Evolutionary conservation across 2,113 vertebrate genomes (phyloP).

Genomic region (Dascyllus trimaculatus): DNA sequence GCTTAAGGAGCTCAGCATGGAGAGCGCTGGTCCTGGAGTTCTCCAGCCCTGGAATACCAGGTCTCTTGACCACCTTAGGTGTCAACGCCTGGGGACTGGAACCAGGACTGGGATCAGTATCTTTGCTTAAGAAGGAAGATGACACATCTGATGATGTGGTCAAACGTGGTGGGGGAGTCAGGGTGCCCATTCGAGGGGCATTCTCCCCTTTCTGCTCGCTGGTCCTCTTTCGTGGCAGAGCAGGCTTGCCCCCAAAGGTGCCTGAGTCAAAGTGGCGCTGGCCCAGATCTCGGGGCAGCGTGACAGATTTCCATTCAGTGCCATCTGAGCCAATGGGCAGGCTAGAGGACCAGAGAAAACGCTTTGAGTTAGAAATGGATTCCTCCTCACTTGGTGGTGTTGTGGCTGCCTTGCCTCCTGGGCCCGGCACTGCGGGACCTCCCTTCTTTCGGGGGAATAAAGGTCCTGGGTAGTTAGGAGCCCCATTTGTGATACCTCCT

Average conservation of each 20-base stretch:
- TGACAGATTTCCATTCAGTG: conserved; percentile 92
- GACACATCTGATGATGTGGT: conserved; percentile 84
- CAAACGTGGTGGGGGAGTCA: conserved; percentile 91
- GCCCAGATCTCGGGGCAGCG: conserved; percentile 92
- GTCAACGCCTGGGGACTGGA: conserved; percentile 92
- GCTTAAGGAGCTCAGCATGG: conserved; percentile 83
- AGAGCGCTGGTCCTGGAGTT: conserved; percentile 84
- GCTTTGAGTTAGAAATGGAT: conserved; percentile 86
- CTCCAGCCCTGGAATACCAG: conserved; percentile 84
- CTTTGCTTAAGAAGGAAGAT: conserved; percentile 74
- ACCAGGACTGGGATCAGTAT: conserved; percentile 89
- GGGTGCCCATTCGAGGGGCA: conserved; percentile 83
- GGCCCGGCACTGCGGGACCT: conserved; percentile 77
- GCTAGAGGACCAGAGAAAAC: conserved; percentile 92
- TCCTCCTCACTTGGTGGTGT: conserved; percentile 89
- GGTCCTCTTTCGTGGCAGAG: conserved; percentile 91
- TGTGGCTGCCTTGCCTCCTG: conserved; percentile 76
- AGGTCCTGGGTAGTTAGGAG: conserved; percentile 84
- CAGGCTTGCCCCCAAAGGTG: conserved; percentile 92
- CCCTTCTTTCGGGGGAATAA: conserved; percentile 91
- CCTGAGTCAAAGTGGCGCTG: conserved; percentile 91
- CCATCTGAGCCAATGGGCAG: conserved; percentile 87
- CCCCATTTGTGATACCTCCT: conserved; percentile 88
- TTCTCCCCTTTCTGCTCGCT: conserved; percentile 87
- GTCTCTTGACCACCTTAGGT: conserved; percentile 88